Percentiles rank a stretch among this genome's conserved stretches.
These are phyloP conservation scores for Melanaphis sacchari DNA, from an alignment of 1,140 invertebrate genomes.

Conservation along the genomic window DNA sequence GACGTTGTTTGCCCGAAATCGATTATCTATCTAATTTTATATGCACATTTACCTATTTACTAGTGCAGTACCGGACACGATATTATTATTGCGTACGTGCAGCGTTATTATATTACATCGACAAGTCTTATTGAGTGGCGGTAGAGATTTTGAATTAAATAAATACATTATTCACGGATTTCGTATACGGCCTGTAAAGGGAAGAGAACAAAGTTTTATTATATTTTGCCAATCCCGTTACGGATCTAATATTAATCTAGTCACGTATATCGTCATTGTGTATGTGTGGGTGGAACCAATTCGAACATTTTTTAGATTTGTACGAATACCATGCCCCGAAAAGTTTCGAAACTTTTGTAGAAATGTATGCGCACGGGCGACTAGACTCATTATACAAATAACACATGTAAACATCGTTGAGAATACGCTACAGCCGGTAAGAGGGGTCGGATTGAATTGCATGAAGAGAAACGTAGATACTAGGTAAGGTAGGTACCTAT, in stretches of 20 bases:
- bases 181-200: background rate
- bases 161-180: slow-evolving; percentile 9
- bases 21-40: background rate
- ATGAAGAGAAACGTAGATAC: background rate
- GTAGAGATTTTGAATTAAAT: slow-evolving; percentile 1
- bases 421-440: background rate
- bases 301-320: background rate
- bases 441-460: background rate
- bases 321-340: background rate
- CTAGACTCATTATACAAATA: background rate
- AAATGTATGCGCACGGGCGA: background rate
- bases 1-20: background rate
- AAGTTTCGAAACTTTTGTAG: background rate
- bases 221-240: background rate
- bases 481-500: background rate
- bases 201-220: background rate
- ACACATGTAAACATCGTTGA: background rate
- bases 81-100: background rate
- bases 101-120: background rate
- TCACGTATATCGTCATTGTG: background rate
- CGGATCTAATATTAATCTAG: slow-evolving; percentile 8
- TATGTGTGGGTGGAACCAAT: background rate
- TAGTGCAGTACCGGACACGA: background rate
- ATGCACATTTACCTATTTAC: background rate
- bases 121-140: background rate